Evolutionary conservation across 2,797 vertebrate genomes (phyloP).

Genomic region (Prionace glauca): DNA sequence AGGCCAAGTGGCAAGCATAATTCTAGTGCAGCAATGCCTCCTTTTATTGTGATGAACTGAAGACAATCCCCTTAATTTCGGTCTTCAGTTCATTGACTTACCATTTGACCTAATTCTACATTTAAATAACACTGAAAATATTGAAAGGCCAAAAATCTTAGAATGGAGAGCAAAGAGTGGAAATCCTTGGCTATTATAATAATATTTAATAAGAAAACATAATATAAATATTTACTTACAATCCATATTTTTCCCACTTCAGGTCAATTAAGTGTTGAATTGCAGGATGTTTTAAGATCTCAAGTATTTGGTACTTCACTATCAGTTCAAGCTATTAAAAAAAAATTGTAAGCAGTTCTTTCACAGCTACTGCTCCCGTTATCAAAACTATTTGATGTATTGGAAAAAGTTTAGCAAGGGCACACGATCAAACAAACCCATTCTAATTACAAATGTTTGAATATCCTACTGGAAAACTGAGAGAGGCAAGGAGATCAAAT

Average conservation of each 20-base stretch:
- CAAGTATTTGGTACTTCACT: slow-evolving; percentile 54
- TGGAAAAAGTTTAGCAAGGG: background rate
- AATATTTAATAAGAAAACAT: background rate
- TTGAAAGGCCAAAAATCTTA: background rate
- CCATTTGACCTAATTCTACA: background rate
- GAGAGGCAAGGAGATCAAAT: background rate
- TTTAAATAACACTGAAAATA: background rate
- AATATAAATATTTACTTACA: slow-evolving; percentile 46
- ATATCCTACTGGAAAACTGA: background rate
- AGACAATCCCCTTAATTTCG: no score
- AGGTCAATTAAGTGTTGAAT: slow-evolving; percentile 58
- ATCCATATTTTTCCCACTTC: slow-evolving; percentile 62
- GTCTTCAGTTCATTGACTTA: no score
- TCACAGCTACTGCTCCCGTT: background rate
- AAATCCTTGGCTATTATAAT: background rate
- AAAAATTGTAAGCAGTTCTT: background rate
- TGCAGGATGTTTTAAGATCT: slow-evolving; percentile 61
- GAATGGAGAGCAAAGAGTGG: background rate
- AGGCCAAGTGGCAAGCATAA: no score
- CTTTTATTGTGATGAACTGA: no score
- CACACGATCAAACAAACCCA: background rate
- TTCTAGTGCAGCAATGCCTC: no score
- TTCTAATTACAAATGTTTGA: background rate
- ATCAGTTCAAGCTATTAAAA: slow-evolving; percentile 56
- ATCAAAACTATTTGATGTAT: background rate